Percentiles rank a stretch among this genome's conserved stretches.
phyloP scores from a whole-genome alignment of 2,797 vertebrate genomes.

The Rousettus madagascariensis region DNA sequence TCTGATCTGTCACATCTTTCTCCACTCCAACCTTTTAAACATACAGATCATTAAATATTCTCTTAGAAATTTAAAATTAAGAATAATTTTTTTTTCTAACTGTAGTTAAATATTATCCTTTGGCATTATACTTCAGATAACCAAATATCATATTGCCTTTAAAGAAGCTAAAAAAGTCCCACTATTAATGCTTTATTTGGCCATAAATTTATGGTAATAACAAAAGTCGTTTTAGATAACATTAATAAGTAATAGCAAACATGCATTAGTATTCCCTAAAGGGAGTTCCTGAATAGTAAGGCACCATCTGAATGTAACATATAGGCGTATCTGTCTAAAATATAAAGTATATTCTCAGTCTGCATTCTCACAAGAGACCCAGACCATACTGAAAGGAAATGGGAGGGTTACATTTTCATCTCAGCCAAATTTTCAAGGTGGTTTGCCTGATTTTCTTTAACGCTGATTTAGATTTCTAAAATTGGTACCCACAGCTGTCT shows the following conservation, averaged over 20 bases:
- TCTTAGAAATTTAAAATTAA: conserved; percentile 22
- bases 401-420: neutral
- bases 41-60: conserved; percentile 13
- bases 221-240: conserved; percentile 7
- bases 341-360: neutral
- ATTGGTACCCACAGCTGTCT: neutral
- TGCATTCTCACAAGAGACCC: neutral
- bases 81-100: neutral
- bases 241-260: neutral
- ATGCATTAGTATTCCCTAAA: neutral
- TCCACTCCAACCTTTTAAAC: neutral
- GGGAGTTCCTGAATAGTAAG: neutral
- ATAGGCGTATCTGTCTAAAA: neutral
- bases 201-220: conserved; percentile 2
- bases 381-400: neutral
- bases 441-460: neutral
- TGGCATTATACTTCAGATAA: neutral
- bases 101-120: neutral
- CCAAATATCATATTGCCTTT: neutral
- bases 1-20: neutral
- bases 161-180: neutral
- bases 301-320: neutral
- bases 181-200: neutral
- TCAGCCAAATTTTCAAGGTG: neutral
- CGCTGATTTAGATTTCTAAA: conserved; percentile 2